Percentiles rank a stretch among this genome's conserved stretches.
These are phyloP conservation scores for Pao palembangensis DNA, from an alignment of 2,113 vertebrate genomes.

Conservation along the genomic window DNA sequence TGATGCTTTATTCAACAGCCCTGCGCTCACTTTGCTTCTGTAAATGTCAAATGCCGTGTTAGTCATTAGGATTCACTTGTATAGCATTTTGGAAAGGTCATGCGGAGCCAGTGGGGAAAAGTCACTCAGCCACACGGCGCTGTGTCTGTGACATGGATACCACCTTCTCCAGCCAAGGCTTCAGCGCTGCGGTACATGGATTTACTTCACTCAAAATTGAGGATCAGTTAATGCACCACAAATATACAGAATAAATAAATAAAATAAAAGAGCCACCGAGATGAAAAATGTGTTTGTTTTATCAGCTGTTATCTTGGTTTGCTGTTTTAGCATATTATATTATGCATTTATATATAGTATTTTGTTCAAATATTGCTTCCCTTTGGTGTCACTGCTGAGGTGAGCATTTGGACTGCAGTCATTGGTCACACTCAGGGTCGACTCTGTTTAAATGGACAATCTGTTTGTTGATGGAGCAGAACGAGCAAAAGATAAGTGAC, in stretches of 20 bases:
- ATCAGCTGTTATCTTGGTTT: too few species aligned
- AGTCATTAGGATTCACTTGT: conserved; percentile 60
- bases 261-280: not conserved
- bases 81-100: conserved; percentile 71
- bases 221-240: not conserved
- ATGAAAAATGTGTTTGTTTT: too few species aligned
- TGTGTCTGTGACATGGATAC: conserved; percentile 12
- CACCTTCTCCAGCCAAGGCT: conserved; percentile 2
- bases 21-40: conserved; percentile 23
- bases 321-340: too few species aligned
- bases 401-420: conserved; percentile 3
- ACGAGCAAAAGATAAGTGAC: conserved; percentile 39
- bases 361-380: conserved; percentile 2
- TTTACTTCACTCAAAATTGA: conserved; percentile 11
- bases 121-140: conserved; percentile 33
- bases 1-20: conserved; percentile 44
- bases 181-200: conserved; percentile 14
- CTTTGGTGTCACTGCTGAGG: not conserved
- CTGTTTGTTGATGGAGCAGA: conserved; percentile 41
- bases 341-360: not conserved
- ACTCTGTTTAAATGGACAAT: conserved; percentile 6
- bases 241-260: not conserved
- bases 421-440: conserved; percentile 19
- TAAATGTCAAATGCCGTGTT: conserved; percentile 74
- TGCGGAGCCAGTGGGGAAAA: conserved; percentile 44